phyloP scores from a whole-genome alignment of 2,797 vertebrate species.

The Trachops cirrhosus region DNA sequence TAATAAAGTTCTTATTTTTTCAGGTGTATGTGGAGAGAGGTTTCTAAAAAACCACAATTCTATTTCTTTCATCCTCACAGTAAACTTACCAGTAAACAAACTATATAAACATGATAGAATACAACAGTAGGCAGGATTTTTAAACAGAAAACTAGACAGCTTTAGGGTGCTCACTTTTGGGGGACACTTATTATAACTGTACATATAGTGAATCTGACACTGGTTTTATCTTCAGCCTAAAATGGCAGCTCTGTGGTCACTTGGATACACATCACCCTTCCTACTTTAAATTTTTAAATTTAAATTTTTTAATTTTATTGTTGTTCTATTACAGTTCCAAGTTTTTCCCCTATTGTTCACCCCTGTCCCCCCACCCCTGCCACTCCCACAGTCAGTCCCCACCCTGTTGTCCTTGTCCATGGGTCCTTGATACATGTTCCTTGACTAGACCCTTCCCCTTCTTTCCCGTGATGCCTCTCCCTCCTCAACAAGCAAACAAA shows the following conservation, averaged over 20 bases:
- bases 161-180: neutral
- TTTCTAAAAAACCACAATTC: neutral
- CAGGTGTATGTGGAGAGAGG: neutral
- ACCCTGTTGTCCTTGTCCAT: too few species aligned
- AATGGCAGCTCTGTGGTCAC: neutral
- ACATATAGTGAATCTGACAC: neutral
- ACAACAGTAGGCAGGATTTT: neutral
- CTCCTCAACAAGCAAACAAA: too few species aligned
- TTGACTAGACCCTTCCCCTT: too few species aligned
- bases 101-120: neutral
- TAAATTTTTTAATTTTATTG: too few species aligned
- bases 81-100: neutral
- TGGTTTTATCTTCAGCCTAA: neutral
- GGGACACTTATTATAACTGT: neutral
- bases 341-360: too few species aligned
- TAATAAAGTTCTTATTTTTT: neutral
- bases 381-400: too few species aligned
- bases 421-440: too few species aligned
- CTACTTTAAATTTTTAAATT: too few species aligned
- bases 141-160: neutral
- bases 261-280: neutral
- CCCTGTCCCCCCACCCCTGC: too few species aligned
- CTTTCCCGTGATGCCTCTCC: too few species aligned
- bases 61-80: neutral
- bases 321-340: too few species aligned